Conservation (phyloP, 1,140 invertebrate species). For the Paracyclopina nana region DNA sequence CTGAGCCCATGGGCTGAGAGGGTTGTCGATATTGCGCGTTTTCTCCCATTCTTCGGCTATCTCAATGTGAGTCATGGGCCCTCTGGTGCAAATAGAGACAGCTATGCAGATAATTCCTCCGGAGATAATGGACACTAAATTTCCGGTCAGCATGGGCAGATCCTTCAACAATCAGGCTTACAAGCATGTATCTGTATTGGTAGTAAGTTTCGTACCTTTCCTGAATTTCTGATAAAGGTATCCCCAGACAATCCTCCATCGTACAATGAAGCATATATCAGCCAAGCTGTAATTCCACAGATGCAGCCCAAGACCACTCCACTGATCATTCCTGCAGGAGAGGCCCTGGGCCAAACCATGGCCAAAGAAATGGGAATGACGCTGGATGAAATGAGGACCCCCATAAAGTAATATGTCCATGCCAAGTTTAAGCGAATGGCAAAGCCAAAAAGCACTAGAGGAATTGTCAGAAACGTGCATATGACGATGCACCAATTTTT, state of each 20-base stretch:
- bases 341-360: slow-evolving; percentile 28
- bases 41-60: slow-evolving; percentile 27
- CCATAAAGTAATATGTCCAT: slow-evolving; percentile 29
- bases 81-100: slow-evolving; percentile 21
- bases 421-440: slow-evolving; percentile 24
- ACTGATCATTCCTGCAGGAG: slow-evolving; percentile 23
- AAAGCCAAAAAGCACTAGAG: slow-evolving; percentile 25
- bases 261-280: slow-evolving; percentile 24
- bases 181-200: neutral
- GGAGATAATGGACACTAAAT: slow-evolving; percentile 25
- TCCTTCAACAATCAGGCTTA: slow-evolving; percentile 17
- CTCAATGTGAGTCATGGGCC: slow-evolving; percentile 17
- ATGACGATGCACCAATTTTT: slow-evolving; percentile 27
- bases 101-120: slow-evolving; percentile 25
- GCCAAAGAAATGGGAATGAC: slow-evolving; percentile 27
- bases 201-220: slow-evolving; percentile 17
- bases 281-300: slow-evolving; percentile 25
- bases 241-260: slow-evolving; percentile 23
- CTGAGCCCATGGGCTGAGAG: slow-evolving; percentile 28
- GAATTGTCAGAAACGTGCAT: slow-evolving; percentile 24
- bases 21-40: slow-evolving; percentile 30
- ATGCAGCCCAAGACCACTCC: slow-evolving; percentile 25
- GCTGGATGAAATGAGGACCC: slow-evolving; percentile 28
- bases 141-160: slow-evolving; percentile 27
- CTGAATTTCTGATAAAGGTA: slow-evolving; percentile 26